Evolutionary conservation across 2,797 vertebrate genomes (phyloP).

Genomic region (Oryzias dopingdopingensis): DNA sequence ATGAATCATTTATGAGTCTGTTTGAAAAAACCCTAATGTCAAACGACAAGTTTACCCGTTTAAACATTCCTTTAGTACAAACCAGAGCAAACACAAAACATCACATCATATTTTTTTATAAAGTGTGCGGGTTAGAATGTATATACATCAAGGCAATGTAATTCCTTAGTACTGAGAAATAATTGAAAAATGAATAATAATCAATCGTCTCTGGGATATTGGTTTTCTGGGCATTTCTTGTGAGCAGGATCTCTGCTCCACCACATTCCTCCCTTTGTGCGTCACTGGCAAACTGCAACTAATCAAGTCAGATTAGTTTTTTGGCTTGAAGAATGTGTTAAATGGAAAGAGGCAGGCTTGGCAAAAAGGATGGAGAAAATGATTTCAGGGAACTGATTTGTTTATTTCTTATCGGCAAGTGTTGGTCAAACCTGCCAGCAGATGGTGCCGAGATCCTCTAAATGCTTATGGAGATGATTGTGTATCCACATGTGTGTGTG

Average conservation of each 20-base stretch:
- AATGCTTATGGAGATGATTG: constrained; percentile 19
- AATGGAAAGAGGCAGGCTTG: constrained; percentile 50
- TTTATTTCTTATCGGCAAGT: constrained; percentile 45
- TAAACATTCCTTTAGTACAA: too few species aligned
- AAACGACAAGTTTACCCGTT: too few species aligned
- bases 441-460: constrained; percentile 70
- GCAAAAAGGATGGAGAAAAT: constrained; percentile 55
- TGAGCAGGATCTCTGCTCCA: constrained; percentile 12
- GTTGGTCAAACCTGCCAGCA: constrained; percentile 50
- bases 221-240: not conserved
- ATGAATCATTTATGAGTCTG: too few species aligned
- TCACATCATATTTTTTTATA: too few species aligned
- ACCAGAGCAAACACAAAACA: too few species aligned
- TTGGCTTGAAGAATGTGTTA: constrained; percentile 55
- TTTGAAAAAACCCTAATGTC: too few species aligned
- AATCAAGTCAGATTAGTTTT: constrained; percentile 67
- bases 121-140: too few species aligned
- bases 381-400: constrained; percentile 55
- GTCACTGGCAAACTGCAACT: constrained; percentile 59
- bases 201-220: not conserved
- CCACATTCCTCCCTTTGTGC: constrained; percentile 28
- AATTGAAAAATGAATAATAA: too few species aligned
- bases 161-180: too few species aligned
- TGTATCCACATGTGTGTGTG: not conserved
- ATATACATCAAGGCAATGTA: too few species aligned